Percentiles rank a stretch among this genome's conserved stretches.
phyloP scores from a whole-genome alignment of 2,797 vertebrate genomes.

The Callimico goeldii region DNA sequence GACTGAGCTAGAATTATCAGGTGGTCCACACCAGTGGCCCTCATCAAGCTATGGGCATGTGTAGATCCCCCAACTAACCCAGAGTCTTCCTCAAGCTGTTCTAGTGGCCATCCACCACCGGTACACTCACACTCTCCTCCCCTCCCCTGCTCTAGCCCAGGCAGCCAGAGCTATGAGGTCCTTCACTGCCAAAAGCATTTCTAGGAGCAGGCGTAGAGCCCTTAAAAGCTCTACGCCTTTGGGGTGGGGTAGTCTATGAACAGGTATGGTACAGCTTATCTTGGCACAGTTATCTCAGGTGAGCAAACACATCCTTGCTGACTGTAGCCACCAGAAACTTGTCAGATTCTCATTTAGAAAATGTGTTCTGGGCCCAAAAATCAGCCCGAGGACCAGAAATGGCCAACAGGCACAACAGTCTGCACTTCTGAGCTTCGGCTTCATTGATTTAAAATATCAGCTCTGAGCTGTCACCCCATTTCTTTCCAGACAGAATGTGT shows the following conservation, averaged over 20 bases:
- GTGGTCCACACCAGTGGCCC: background rate
- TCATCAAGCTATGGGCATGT: background rate
- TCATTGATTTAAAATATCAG: slow-evolving; percentile 59
- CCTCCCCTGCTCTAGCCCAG: background rate
- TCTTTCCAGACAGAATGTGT: slow-evolving; percentile 29
- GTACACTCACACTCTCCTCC: background rate
- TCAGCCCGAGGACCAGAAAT: slow-evolving; percentile 36
- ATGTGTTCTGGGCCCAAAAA: background rate
- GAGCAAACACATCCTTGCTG: background rate
- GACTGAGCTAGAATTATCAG: background rate
- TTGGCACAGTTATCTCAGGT: background rate
- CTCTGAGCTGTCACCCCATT: background rate
- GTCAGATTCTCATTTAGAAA: slow-evolving; percentile 19
- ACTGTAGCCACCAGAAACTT: background rate
- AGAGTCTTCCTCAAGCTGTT: background rate
- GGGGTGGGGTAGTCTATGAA: background rate
- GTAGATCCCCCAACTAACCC: background rate
- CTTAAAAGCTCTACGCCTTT: background rate
- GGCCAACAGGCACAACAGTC: background rate
- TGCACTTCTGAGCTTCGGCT: background rate
- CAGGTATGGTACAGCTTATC: background rate
- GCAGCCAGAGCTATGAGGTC: background rate
- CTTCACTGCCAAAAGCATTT: background rate
- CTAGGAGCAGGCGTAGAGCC: background rate
- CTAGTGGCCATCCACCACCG: background rate